phyloP scores from a whole-genome alignment of 2,113 vertebrate genomes.

The Perognathus longimembris region DNA sequence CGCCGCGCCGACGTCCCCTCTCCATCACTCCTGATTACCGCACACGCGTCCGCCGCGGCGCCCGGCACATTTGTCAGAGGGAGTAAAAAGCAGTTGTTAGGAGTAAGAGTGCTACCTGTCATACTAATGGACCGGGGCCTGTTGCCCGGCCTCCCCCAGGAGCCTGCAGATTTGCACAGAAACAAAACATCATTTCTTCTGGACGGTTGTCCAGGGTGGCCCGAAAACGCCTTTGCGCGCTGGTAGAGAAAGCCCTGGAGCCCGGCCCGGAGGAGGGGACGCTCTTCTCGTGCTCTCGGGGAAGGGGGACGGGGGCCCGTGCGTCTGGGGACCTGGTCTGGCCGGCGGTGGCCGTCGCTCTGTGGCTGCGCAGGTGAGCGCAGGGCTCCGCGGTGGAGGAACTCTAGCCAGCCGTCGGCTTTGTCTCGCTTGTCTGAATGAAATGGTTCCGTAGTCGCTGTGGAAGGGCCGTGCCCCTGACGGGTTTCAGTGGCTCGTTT shows the following conservation, averaged over 20 bases:
- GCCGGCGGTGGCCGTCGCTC: no score
- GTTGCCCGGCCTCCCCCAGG: conserved; percentile 78
- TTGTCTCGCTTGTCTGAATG: no score
- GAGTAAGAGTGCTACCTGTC: conserved; percentile 88
- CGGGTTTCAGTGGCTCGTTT: no score
- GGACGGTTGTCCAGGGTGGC: conserved; percentile 64
- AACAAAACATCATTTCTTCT: conserved; percentile 65
- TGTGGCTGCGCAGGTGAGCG: no score
- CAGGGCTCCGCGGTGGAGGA: no score
- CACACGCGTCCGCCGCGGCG: conserved; percentile 90
- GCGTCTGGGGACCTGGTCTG: no score
- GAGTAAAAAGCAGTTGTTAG: conserved; percentile 92
- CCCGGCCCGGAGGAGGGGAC: neutral
- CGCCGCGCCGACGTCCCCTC: conserved; percentile 88
- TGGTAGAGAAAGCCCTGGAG: neutral
- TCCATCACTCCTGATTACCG: conserved; percentile 95
- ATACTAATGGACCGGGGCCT: conserved; percentile 87
- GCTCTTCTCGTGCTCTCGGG: neutral
- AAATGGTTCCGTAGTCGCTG: no score
- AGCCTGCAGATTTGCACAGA: conserved; percentile 79
- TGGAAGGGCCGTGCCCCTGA: no score
- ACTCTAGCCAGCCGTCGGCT: no score
- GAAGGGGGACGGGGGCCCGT: no score
- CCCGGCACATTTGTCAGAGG: conserved; percentile 90
- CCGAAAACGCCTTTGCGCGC: conserved; percentile 70